Evolutionary conservation across 2,113 vertebrate genomes (phyloP), one percentile per base, ranked within the genome.

Genomic region (Plotosus lineatus): DNA sequence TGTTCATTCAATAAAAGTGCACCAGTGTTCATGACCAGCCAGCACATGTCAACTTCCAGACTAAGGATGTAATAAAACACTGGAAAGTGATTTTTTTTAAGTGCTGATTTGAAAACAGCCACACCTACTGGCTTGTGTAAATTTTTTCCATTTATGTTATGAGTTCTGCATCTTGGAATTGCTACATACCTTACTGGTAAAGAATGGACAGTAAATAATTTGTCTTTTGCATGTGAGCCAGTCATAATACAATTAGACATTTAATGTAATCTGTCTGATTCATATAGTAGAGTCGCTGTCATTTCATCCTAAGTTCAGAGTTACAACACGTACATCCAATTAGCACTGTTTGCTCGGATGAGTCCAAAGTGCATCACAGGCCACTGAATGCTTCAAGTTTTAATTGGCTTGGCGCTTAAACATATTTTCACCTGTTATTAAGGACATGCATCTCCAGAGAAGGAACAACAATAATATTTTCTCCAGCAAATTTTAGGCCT

Each of bases 1-100:
- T 48, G 89, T 90, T 88, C 87, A 89, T 87, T 91, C 79, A 84
- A 89, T 75, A 86, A 86, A 85, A 68, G 51, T 78, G 56, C 33
- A 60, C 81, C 80, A 56, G 68, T 75, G 21, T 28, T 82, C 61
- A 78, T 73, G 33, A 74, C 48, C 56, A n/a, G 51, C 8, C 21
- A 77, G 68, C 19, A 10, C 50, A 55, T 76, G 38, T 33, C 19
- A 65, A 76, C 82, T 71, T 69, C 56, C 53, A 46, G 46, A 80
- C 50, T 65, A 71, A 66, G 68, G 68, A 79, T 48, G n/a, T 69
- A 60, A 84, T 83, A 83, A 84, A 81, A 78, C 28, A 72, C 28
- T 10, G 46, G 33, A 7, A 50, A 77, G 42, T 50, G 77, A 60
- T 79, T 56, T 60, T 75, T 46, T 36, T 23, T 61, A 82, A 40